phyloP scores from a whole-genome alignment of 2,888 invertebrate species.

The Brachycybe producta region DNA sequence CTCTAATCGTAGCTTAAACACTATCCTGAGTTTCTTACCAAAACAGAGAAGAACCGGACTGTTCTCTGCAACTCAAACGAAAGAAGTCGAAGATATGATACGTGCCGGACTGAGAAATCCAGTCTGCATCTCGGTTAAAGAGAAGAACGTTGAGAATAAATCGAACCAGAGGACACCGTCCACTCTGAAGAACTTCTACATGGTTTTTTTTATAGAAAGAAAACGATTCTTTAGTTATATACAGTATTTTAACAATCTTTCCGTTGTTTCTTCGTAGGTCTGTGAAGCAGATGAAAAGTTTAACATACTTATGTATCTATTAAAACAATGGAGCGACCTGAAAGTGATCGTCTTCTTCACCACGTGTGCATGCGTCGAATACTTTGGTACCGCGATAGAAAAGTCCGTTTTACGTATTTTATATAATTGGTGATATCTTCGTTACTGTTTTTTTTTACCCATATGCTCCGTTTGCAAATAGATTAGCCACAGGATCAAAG shows the following conservation, averaged over 20 bases:
- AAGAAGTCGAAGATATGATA: conserved; percentile 77
- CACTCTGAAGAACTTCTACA: conserved; percentile 54
- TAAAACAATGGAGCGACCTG: conserved; percentile 44
- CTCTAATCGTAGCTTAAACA: conserved; percentile 55
- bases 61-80: conserved; percentile 98
- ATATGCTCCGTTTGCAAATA: too few relatives aligned
- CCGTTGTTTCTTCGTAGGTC: conserved; percentile 32
- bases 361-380: conserved; percentile 92
- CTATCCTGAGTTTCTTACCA: conserved; percentile 79
- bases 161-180: conserved; percentile 34
- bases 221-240: conserved; percentile 11
- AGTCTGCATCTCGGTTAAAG: conserved; percentile 74
- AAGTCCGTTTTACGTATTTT: too few relatives aligned
- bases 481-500: too few relatives aligned
- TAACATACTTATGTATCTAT: conserved; percentile 60
- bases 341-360: conserved; percentile 80
- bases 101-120: conserved; percentile 90
- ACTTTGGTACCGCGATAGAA: conserved; percentile 58
- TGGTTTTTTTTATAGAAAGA: conserved; percentile 36
- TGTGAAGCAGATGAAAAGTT: conserved; percentile 64
- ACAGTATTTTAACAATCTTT: conserved; percentile 7
- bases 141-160: conserved; percentile 48
- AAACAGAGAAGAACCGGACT: conserved; percentile 87
- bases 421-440: too few relatives aligned
- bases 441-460: too few relatives aligned